phyloP scores from a whole-genome alignment of 2,888 invertebrate species.

The Eupithecia exiguata region DNA sequence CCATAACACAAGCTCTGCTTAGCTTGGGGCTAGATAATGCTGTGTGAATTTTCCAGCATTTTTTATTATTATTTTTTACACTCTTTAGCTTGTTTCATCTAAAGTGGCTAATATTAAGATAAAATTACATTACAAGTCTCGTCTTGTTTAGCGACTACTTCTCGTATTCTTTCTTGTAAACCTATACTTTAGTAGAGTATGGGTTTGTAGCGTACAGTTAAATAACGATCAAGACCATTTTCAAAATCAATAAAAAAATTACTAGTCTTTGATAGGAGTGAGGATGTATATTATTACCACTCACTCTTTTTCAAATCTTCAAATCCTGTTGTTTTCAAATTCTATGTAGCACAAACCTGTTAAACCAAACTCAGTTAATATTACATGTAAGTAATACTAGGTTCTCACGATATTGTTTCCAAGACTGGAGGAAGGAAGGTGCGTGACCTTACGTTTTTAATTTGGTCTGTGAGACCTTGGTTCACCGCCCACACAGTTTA shows the following conservation, averaged over 20 bases:
- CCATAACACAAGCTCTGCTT: no score
- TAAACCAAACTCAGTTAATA: not conserved
- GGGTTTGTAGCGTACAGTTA: no score
- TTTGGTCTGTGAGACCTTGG: not conserved
- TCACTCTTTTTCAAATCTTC: no score
- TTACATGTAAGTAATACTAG: not conserved
- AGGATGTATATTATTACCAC: no score
- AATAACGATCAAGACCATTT: no score
- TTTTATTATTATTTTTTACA: no score
- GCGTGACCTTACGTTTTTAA: slow-evolving; percentile 3
- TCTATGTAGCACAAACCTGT: no score
- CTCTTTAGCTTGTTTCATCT: not conserved
- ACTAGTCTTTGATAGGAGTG: no score
- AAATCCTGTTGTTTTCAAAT: no score
- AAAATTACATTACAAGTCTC: not conserved
- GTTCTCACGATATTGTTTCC: slow-evolving; percentile 9
- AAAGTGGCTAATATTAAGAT: not conserved
- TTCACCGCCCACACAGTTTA: slow-evolving; percentile 1
- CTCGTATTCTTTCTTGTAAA: not conserved
- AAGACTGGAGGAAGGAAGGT: not conserved
- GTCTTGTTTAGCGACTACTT: not conserved
- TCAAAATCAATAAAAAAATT: no score
- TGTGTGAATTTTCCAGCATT: no score
- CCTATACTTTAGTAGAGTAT: not conserved
- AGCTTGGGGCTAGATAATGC: no score